These are phyloP conservation scores for Cyprinodon brontotheroides DNA, from an alignment of 2,113 vertebrate genomes.

Conservation along the genomic window DNA sequence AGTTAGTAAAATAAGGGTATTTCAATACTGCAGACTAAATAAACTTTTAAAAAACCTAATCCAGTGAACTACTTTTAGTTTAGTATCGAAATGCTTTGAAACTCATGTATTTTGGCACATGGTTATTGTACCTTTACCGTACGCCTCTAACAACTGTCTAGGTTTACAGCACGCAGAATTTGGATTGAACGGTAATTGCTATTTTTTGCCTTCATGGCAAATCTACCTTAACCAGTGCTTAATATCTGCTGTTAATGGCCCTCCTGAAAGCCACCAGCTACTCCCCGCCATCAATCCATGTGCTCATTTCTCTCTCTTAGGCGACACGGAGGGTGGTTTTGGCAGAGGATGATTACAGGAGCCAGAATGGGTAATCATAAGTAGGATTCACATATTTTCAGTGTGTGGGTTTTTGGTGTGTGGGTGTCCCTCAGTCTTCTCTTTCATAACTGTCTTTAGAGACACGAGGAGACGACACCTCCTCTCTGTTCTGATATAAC, in stretches of 20 bases:
- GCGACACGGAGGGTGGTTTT: constrained; percentile 42
- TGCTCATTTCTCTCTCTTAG: background rate
- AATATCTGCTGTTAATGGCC: constrained; percentile 16
- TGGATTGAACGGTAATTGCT: too few species aligned
- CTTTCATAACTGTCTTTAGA: constrained; percentile 4
- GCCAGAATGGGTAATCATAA: constrained; percentile 42
- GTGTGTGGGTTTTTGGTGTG: background rate
- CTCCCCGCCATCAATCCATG: constrained; percentile 3
- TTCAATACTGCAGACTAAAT: too few species aligned
- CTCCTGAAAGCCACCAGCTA: background rate
- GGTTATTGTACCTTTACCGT: too few species aligned
- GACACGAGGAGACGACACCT: constrained; percentile 4
- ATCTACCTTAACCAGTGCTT: constrained; percentile 10
- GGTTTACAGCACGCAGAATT: too few species aligned
- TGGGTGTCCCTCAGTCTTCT: constrained; percentile 12
- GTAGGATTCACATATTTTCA: constrained; percentile 16
- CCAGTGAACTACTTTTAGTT: too few species aligned
- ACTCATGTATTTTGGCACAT: too few species aligned
- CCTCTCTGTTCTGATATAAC: constrained; percentile 26
- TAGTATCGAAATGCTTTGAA: too few species aligned
- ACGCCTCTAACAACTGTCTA: too few species aligned
- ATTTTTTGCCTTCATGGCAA: background rate
- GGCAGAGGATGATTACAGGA: constrained; percentile 32
- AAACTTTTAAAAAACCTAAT: too few species aligned
- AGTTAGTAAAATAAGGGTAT: too few species aligned